Evolutionary conservation across 1,140 invertebrate species (phyloP).

Genomic region (Parasteatoda tepidariorum): DNA sequence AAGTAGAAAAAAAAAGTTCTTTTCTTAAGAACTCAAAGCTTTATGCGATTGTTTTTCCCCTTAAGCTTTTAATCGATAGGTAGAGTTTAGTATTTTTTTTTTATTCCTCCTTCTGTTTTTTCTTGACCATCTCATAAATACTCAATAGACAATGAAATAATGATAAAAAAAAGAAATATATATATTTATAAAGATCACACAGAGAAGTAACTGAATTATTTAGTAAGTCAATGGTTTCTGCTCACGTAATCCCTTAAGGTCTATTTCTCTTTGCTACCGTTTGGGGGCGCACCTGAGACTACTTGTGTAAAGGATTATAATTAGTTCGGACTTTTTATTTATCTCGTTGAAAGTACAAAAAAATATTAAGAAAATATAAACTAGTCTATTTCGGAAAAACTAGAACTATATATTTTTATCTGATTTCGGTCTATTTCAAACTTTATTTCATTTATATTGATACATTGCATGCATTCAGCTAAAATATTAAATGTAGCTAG

Average conservation of each 20-base stretch:
- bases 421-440: no score
- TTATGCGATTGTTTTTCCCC: constrained; percentile 25
- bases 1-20: not conserved
- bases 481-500: no score
- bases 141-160: constrained; percentile 26
- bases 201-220: constrained; percentile 31
- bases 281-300: constrained; percentile 28
- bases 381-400: no score
- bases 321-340: no score
- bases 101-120: not conserved
- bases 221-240: constrained; percentile 37
- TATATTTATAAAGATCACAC: not conserved
- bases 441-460: no score
- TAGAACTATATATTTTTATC: no score
- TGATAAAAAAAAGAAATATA: constrained; percentile 21
- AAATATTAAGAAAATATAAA: no score
- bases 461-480: no score
- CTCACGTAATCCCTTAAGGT: constrained; percentile 29
- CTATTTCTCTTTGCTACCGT: constrained; percentile 12
- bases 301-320: no score
- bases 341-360: no score
- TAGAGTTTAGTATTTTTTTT: constrained; percentile 31
- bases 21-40: constrained; percentile 14
- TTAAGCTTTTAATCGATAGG: constrained; percentile 28
- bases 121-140: constrained; percentile 31